These are phyloP conservation scores for Apeltes quadracus DNA, from an alignment of 2,113 vertebrate species.

Conservation along the genomic window DNA sequence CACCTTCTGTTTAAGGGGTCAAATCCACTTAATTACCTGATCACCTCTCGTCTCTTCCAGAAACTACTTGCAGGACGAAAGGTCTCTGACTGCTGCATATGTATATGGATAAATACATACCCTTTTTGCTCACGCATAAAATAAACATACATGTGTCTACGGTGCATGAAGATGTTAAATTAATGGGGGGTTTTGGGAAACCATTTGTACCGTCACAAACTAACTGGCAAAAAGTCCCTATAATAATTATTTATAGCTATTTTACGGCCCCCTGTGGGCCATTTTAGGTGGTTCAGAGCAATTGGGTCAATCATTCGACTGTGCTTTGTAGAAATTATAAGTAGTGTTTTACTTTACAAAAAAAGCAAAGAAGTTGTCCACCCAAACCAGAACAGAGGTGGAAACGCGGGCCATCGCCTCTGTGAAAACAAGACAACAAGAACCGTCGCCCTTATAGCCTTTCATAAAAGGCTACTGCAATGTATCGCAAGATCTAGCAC, in stretches of 20 bases:
- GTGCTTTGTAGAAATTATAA: constrained; percentile 9
- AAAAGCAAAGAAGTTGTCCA: not conserved
- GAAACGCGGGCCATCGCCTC: constrained; percentile 5
- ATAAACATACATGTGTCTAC: not conserved
- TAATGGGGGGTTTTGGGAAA: not conserved
- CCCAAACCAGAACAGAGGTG: not conserved
- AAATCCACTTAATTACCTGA: constrained; percentile 36
- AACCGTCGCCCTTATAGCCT: not conserved
- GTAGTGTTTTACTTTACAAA: not conserved
- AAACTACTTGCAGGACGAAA: constrained; percentile 24
- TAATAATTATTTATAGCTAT: constrained; percentile 6
- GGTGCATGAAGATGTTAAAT: not conserved
- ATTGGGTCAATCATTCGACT: constrained; percentile 7
- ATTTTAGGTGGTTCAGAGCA: constrained; percentile 1
- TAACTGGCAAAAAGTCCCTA: not conserved
- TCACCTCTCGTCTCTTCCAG: constrained; percentile 23
- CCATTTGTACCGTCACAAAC: not conserved
- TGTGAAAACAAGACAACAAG: constrained; percentile 6
- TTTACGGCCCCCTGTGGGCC: not conserved
- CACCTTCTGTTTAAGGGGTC: constrained; percentile 29
- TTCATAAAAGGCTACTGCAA: constrained; percentile 15
- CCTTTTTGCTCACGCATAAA: not conserved
- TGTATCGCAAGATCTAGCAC: not conserved
- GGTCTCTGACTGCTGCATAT: constrained; percentile 26
- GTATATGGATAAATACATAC: not conserved